phyloP scores from a whole-genome alignment of 2,888 invertebrate genomes.

The Hypselothyrea guttata region DNA sequence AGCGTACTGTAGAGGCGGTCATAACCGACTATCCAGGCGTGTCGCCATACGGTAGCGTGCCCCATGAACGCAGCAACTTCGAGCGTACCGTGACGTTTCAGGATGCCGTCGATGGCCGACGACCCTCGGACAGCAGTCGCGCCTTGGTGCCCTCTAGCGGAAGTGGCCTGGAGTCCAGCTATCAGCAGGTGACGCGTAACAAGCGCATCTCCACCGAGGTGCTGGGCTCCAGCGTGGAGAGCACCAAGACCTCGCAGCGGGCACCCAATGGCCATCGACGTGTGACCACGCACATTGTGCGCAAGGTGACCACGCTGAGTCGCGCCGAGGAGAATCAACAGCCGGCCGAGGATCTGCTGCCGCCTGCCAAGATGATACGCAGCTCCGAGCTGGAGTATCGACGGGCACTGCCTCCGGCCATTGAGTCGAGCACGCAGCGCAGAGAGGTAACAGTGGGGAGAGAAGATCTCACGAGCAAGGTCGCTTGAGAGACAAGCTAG shows the following conservation, averaged over 20 bases:
- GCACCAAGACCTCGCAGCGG: slow-evolving; percentile 91
- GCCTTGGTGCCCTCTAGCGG: slow-evolving; percentile 55
- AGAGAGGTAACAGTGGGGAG: slow-evolving; percentile 86
- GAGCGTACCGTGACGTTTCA: slow-evolving; percentile 82
- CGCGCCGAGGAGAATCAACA: slow-evolving; percentile 91
- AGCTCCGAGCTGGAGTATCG: slow-evolving; percentile 83
- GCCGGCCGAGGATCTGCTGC: slow-evolving; percentile 85
- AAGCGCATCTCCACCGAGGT: slow-evolving; percentile 92
- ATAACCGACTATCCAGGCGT: slow-evolving; percentile 82
- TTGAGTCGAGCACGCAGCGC: slow-evolving; percentile 85
- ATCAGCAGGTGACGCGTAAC: slow-evolving; percentile 91
- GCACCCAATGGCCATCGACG: slow-evolving; percentile 90
- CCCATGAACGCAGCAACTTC: slow-evolving; percentile 81
- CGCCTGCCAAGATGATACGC: slow-evolving; percentile 84
- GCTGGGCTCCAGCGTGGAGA: slow-evolving; percentile 91
- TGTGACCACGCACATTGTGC: slow-evolving; percentile 92
- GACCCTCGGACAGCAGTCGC: slow-evolving; percentile 74
- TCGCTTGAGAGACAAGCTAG: no score
- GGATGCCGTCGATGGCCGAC: slow-evolving; percentile 60
- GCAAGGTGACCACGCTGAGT: slow-evolving; percentile 94
- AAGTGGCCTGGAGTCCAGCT: slow-evolving; percentile 46
- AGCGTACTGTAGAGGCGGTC: slow-evolving; percentile 84
- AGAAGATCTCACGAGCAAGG: no score
- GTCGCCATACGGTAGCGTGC: slow-evolving; percentile 53
- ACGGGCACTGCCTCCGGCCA: slow-evolving; percentile 82